Evolutionary conservation across 1,140 invertebrate genomes (phyloP).

Genomic region (Drosophila tani): DNA sequence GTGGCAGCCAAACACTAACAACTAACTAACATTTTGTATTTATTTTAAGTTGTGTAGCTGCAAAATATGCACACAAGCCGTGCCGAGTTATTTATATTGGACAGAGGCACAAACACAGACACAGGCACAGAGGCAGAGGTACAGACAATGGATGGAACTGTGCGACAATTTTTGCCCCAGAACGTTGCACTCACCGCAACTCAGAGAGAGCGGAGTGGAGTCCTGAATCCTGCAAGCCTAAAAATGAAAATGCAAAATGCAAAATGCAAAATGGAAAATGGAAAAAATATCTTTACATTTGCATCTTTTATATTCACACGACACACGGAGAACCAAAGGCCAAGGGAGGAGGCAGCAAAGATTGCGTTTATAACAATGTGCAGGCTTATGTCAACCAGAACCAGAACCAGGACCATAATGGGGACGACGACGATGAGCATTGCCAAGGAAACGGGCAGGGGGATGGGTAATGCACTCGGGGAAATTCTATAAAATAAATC

Average conservation of each 20-base stretch:
- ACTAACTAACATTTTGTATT: conserved; percentile 68
- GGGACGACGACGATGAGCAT: conserved; percentile 17
- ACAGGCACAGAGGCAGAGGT: conserved; percentile 12
- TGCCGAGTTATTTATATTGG: conserved; percentile 71
- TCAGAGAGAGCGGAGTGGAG: neutral
- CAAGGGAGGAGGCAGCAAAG: conserved; percentile 42
- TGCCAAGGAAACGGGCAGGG: neutral
- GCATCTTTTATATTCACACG: conserved; percentile 75
- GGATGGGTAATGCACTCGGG: conserved; percentile 4
- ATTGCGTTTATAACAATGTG: conserved; percentile 68
- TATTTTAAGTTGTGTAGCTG: conserved; percentile 71
- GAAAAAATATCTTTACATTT: conserved; percentile 78
- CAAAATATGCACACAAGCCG: conserved; percentile 74
- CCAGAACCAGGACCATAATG: conserved; percentile 36
- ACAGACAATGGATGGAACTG: conserved; percentile 69
- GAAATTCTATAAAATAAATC: neutral
- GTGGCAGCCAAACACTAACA: conserved; percentile 39
- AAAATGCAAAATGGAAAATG: conserved; percentile 45
- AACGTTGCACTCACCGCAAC: conserved; percentile 18
- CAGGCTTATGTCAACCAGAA: conserved; percentile 63
- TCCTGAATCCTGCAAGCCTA: conserved; percentile 24
- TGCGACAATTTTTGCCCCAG: conserved; percentile 71
- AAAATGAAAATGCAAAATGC: conserved; percentile 68
- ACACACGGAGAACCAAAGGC: conserved; percentile 49
- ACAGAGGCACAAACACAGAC: conserved; percentile 13